Conservation (phyloP, 2,113 vertebrate species). For the Hippopotamus amphibius region DNA sequence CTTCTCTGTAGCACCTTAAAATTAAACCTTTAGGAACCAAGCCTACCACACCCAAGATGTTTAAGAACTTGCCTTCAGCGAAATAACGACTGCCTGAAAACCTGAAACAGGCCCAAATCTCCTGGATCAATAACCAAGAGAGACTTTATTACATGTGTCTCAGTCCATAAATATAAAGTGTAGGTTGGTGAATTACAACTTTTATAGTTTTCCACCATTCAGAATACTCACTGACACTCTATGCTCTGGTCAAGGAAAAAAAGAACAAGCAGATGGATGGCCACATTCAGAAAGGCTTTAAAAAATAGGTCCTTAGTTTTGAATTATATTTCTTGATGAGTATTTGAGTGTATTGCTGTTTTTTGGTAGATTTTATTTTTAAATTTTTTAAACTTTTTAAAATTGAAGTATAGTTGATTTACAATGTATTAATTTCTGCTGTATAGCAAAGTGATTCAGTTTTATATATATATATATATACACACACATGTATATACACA, state of each 20-base stretch:
- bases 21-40: conserved; percentile 17
- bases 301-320: conserved; percentile 22
- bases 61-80: not conserved
- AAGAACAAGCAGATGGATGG: not conserved
- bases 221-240: not conserved
- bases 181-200: not conserved
- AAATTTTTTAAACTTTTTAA: not conserved
- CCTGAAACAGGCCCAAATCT: not conserved
- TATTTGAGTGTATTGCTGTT: conserved; percentile 11
- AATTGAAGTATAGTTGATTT: not conserved
- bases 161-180: not conserved
- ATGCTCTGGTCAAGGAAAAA: not conserved
- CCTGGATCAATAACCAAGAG: not conserved
- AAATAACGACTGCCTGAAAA: not conserved
- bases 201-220: not conserved
- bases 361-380: not conserved
- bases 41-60: not conserved
- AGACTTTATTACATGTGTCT: not conserved
- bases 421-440: not conserved
- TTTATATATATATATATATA: not conserved
- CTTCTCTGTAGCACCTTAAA: conserved; percentile 20
- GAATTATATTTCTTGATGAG: not conserved
- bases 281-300: not conserved
- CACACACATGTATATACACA: too few species aligned
- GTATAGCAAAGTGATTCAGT: not conserved